phyloP scores from a whole-genome alignment of 2,113 vertebrate genomes.

The Antechinus flavipes region DNA sequence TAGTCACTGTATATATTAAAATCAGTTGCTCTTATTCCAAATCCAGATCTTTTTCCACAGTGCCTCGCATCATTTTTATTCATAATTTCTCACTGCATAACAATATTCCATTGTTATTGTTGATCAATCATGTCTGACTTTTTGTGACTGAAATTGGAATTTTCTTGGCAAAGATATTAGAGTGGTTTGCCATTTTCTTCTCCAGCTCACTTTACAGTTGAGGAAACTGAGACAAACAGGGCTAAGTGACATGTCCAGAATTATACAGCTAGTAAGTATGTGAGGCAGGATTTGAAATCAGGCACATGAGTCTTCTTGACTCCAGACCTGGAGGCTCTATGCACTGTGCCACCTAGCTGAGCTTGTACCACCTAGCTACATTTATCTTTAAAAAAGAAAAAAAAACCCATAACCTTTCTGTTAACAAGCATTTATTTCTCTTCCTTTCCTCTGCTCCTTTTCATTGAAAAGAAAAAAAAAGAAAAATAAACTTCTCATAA shows the following conservation, averaged over 20 bases:
- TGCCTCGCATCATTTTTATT: not conserved
- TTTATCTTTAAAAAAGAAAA: not conserved
- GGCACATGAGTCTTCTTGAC: not conserved
- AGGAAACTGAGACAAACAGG: not conserved
- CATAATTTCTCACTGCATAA: not conserved
- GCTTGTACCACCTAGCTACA: not conserved
- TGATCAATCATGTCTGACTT: not conserved
- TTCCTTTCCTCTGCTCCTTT: not conserved
- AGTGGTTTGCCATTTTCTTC: not conserved
- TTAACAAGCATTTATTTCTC: not conserved
- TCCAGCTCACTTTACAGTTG: not conserved
- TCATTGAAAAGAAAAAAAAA: not conserved
- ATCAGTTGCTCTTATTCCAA: not conserved
- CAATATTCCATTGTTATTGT: not conserved
- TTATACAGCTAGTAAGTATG: not conserved
- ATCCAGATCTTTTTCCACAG: not conserved
- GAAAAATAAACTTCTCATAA: not conserved
- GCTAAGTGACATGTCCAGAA: not conserved
- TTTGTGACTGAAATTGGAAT: too few species aligned
- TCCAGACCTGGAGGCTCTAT: not conserved
- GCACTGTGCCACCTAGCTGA: not conserved
- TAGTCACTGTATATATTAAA: not conserved
- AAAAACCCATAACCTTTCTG: not conserved
- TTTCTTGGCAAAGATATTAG: not conserved
- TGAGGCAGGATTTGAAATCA: not conserved